phyloP scores from a whole-genome alignment of 2,113 vertebrate species.

The pig (Sus scrofa) region T2T-Sscrofa CM001155.3:5220001-5220500 shows the following conservation, averaged over 20 bases:
- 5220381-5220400: neutral
- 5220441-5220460: accelerated
- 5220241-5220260: neutral
- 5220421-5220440: neutral
- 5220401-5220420: neutral
- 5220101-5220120: neutral
- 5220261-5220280: neutral
- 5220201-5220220: neutral
- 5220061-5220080: neutral
- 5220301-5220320: slow-evolving; percentile 15
- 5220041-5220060: neutral
- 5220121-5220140: neutral
- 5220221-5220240: accelerated
- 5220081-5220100: neutral
- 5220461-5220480: neutral
- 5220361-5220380: neutral
- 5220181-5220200: neutral
- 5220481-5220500: accelerated
- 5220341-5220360: neutral
- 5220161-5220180: neutral
- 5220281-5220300: neutral
- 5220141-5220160: neutral
- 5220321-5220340: neutral
- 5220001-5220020: too few relatives aligned
- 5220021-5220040: too few relatives aligned